Evolutionary conservation across 1,140 invertebrate genomes (phyloP).

Genomic region (Bombus fervidus): DNA sequence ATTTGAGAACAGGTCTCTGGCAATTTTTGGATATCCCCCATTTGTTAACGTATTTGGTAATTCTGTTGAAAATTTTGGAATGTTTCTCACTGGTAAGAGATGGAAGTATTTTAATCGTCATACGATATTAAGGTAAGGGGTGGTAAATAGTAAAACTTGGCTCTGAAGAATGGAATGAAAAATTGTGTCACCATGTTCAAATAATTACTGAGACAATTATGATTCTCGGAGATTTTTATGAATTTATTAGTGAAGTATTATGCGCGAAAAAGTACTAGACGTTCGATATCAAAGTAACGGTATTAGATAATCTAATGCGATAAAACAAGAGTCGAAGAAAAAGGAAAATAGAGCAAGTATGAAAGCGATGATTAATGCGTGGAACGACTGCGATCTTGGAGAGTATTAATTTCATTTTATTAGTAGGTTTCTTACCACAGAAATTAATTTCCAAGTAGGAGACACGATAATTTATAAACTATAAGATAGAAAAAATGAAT

Average conservation of each 20-base stretch:
- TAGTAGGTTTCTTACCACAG: neutral
- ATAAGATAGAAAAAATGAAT: neutral
- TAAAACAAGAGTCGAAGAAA: neutral
- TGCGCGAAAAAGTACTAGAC: too few species aligned
- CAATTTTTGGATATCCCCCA: rapidly evolving
- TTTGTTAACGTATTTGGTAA: too few species aligned
- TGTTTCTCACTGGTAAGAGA: too few species aligned
- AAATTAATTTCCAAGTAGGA: too few species aligned
- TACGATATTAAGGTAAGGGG: too few species aligned
- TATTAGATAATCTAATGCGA: neutral
- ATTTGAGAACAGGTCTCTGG: too few species aligned
- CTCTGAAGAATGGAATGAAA: too few species aligned
- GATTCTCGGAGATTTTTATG: neutral
- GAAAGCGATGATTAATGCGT: neutral
- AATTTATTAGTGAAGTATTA: neutral
- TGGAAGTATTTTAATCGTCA: too few species aligned
- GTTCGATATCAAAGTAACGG: neutral
- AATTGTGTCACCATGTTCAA: too few species aligned
- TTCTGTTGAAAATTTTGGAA: too few species aligned
- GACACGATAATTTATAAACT: neutral
- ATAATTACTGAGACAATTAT: neutral
- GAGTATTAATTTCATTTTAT: constrained; percentile 3
- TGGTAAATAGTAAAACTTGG: too few species aligned
- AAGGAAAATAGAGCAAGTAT: neutral
- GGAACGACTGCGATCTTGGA: neutral